Percentiles rank a stretch among this genome's conserved stretches.
Conservation (phyloP, 1,140 invertebrate genomes). For the Drosophila malerkotliana region DNA sequence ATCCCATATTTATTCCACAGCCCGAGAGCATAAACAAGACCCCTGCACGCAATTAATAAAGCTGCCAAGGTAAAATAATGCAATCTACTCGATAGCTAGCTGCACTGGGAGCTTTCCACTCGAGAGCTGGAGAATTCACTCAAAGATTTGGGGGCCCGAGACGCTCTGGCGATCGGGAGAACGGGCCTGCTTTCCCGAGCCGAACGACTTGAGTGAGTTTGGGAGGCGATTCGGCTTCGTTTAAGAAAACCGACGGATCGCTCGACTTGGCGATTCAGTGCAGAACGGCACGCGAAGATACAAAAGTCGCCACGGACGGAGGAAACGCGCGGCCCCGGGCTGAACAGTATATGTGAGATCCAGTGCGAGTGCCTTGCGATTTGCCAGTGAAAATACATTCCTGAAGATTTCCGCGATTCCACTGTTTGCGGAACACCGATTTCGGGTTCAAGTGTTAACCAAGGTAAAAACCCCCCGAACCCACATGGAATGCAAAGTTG, state of each 20-base stretch:
- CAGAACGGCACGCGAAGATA: conserved; percentile 69
- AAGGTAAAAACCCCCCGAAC: conserved; percentile 27
- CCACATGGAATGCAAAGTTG: neutral
- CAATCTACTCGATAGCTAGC: conserved; percentile 25
- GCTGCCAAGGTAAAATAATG: conserved; percentile 76
- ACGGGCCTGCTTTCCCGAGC: conserved; percentile 5
- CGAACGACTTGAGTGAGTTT: conserved; percentile 26
- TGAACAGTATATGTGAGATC: conserved; percentile 21
- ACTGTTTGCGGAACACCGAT: neutral
- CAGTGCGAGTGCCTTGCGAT: conserved; percentile 35
- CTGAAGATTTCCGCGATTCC: conserved; percentile 12
- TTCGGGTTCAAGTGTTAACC: conserved; percentile 20
- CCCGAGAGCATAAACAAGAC: conserved; percentile 53
- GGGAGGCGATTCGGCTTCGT: conserved; percentile 5
- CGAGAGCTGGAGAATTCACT: conserved; percentile 13
- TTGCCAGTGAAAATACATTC: conserved; percentile 42
- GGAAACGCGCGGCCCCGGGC: conserved; percentile 19
- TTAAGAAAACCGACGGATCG: conserved; percentile 13
- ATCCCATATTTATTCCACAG: conserved; percentile 3
- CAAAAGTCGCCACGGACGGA: conserved; percentile 4
- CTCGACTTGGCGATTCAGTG: conserved; percentile 38
- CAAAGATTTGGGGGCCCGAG: conserved; percentile 8
- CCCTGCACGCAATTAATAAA: conserved; percentile 72
- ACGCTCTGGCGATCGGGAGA: neutral
- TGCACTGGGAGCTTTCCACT: conserved; percentile 24